These are phyloP conservation scores for Acipenser transmontanus DNA, from an alignment of 2,797 vertebrate genomes.

Conservation along the genomic window DNA sequence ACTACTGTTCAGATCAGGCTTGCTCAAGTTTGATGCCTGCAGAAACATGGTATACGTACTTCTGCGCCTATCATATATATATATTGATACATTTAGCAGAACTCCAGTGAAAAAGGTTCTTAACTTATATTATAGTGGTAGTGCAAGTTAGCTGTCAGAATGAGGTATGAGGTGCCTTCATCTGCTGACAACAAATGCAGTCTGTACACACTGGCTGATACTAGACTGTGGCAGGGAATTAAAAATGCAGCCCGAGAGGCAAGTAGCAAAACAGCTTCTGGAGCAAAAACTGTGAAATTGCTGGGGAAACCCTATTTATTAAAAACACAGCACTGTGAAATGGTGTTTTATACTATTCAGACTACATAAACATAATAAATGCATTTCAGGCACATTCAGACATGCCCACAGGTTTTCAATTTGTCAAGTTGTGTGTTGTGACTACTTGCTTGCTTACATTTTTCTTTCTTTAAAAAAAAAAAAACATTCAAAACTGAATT, in stretches of 20 bases:
- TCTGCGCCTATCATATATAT: too few species aligned
- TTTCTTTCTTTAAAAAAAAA: constrained; percentile 5
- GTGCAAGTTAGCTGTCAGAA: constrained; percentile 41
- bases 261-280: constrained; percentile 49
- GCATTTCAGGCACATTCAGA: constrained; percentile 53
- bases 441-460: constrained; percentile 17
- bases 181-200: constrained; percentile 46
- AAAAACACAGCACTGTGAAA: constrained; percentile 76
- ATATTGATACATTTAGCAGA: too few species aligned
- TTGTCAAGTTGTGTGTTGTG: constrained; percentile 19
- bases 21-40: too few species aligned
- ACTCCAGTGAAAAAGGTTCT: background rate
- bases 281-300: constrained; percentile 74
- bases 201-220: constrained; percentile 38
- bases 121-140: constrained; percentile 17
- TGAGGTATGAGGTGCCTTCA: constrained; percentile 46
- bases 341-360: constrained; percentile 67
- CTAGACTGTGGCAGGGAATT: constrained; percentile 62
- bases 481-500: constrained; percentile 1
- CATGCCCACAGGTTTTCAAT: constrained; percentile 41
- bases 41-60: too few species aligned
- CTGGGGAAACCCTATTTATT: constrained; percentile 71
- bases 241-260: constrained; percentile 60
- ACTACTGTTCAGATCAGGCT: too few species aligned
- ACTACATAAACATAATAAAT: constrained; percentile 79